phyloP scores from a whole-genome alignment of 2,888 invertebrate species.

The Masnerella sp. region DNA sequence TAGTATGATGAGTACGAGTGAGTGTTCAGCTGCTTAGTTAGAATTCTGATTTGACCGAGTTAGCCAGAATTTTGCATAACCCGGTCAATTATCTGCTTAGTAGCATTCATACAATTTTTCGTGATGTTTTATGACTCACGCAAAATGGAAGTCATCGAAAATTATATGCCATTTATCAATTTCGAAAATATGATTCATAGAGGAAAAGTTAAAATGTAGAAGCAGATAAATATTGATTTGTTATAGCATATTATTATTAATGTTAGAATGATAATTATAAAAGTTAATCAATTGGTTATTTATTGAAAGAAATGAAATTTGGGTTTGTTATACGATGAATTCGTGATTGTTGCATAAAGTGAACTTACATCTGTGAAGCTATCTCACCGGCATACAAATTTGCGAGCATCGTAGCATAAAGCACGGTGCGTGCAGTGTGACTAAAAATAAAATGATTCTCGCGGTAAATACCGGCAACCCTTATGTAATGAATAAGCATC shows the following conservation, averaged over 20 bases:
- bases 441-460: slow-evolving; percentile 70
- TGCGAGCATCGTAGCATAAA: slow-evolving; percentile 58
- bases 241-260: too few species aligned
- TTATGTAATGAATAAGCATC: slow-evolving; percentile 75
- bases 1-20: neutral
- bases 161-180: neutral
- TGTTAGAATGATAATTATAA: too few species aligned
- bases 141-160: neutral
- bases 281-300: too few species aligned
- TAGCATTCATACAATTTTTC: slow-evolving; percentile 2
- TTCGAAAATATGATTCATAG: too few species aligned
- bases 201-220: too few species aligned
- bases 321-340: slow-evolving; percentile 15
- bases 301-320: too few species aligned
- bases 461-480: slow-evolving; percentile 70
- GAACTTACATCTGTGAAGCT: slow-evolving; percentile 34
- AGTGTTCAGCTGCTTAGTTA: neutral
- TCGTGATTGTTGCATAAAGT: slow-evolving; percentile 45
- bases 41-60: slow-evolving; percentile 41
- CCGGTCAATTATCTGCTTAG: slow-evolving; percentile 31
- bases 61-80: slow-evolving; percentile 36
- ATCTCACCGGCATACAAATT: slow-evolving; percentile 53
- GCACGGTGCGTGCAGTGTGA: slow-evolving; percentile 35
- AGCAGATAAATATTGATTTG: too few species aligned
- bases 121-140: slow-evolving; percentile 1